These are phyloP conservation scores for Heteropelma amictum DNA, from an alignment of 2,888 invertebrate genomes.

Conservation along the genomic window DNA sequence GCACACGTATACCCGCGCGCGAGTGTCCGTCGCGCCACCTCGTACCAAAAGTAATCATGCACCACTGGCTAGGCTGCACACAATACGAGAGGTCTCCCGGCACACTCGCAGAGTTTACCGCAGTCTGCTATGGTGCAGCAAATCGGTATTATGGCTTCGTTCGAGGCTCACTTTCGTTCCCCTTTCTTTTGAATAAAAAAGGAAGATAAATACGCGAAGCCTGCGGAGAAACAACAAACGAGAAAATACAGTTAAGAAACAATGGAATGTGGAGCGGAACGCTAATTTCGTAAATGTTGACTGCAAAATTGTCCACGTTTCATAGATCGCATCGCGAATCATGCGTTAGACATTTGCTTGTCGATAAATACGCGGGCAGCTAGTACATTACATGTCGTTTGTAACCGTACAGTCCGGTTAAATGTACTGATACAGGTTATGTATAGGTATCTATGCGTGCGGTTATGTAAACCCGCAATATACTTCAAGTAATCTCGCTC, in stretches of 20 bases:
- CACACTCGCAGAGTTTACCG: slow-evolving; percentile 25
- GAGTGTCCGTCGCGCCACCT: slow-evolving; percentile 15
- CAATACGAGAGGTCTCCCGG: slow-evolving; percentile 1
- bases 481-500: not conserved
- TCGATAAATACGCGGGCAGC: no score
- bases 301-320: no score
- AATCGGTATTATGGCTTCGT: slow-evolving; percentile 53
- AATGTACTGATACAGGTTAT: not conserved
- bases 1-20: not conserved
- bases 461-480: not conserved
- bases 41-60: not conserved
- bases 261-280: no score
- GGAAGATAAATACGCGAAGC: not conserved
- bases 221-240: slow-evolving; percentile 12
- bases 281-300: no score
- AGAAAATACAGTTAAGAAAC: no score
- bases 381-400: no score
- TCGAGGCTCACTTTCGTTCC: slow-evolving; percentile 14
- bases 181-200: no score
- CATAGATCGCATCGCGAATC: no score
- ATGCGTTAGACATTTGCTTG: no score
- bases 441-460: not conserved
- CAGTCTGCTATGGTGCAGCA: slow-evolving; percentile 27
- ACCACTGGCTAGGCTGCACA: slow-evolving; percentile 2
- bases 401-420: not conserved